Evolutionary conservation across 2,888 invertebrate genomes (phyloP).

Genomic region (Osedax frankpressi): DNA sequence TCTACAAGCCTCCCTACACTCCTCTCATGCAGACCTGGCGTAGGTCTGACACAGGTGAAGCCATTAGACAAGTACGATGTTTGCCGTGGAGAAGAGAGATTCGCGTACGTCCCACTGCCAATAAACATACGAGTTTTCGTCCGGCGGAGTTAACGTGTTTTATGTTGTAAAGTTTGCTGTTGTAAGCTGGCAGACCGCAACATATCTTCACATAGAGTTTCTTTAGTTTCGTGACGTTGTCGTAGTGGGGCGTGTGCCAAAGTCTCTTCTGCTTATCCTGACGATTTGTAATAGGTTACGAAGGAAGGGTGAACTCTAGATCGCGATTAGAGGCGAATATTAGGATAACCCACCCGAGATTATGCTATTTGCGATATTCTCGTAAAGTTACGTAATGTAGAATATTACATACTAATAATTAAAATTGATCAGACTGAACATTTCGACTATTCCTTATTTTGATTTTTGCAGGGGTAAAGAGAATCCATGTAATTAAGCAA

Average conservation of each 20-base stretch:
- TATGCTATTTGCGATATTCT: too few relatives aligned
- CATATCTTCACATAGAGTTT: constrained; percentile 56
- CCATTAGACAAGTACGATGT: not conserved
- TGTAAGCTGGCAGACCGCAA: constrained; percentile 53
- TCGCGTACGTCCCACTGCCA: not conserved
- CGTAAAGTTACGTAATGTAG: too few relatives aligned
- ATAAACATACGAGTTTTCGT: constrained; percentile 52
- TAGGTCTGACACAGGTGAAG: constrained; percentile 43
- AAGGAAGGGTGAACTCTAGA: too few relatives aligned
- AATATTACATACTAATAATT: too few relatives aligned
- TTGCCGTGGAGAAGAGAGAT: not conserved
- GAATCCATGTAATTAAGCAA: too few relatives aligned
- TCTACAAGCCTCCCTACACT: too few relatives aligned
- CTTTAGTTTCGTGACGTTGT: constrained; percentile 55
- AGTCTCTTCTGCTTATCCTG: constrained; percentile 56
- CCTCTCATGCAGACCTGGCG: constrained; percentile 45
- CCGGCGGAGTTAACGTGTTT: constrained; percentile 55
- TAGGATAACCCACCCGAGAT: too few relatives aligned
- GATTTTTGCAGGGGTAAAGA: too few relatives aligned
- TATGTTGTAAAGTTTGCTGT: constrained; percentile 55
- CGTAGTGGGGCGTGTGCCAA: constrained; percentile 56
- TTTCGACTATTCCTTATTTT: too few relatives aligned
- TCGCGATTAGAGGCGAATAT: too few relatives aligned
- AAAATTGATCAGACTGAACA: too few relatives aligned
- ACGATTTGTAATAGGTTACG: not conserved